A percentile compares a stretch with the other conserved stretches of the same genome.
Evolutionary conservation across 1,140 invertebrate genomes (phyloP).

Genomic region (Littorina saxatilis): DNA sequence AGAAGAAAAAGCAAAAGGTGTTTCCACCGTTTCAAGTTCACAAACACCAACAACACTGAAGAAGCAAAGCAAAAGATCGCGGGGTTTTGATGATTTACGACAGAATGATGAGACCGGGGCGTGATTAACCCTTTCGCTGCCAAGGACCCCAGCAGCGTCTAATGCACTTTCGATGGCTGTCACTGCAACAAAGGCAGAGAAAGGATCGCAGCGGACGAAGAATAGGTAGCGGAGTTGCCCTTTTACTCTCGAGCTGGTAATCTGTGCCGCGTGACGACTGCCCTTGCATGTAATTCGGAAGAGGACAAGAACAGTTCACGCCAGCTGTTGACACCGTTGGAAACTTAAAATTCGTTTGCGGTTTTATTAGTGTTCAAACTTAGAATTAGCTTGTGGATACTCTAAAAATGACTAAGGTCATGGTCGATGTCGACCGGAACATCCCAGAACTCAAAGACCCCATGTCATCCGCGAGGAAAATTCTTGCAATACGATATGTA

Average conservation of each 20-base stretch:
- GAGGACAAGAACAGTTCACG: neutral
- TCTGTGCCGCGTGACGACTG: neutral
- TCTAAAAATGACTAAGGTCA: too few relatives aligned
- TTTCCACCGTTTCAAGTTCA: too few relatives aligned
- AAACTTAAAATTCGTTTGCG: too few relatives aligned
- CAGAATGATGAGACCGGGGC: constrained; percentile 12
- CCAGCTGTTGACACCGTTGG: constrained; percentile 8
- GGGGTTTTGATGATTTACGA: constrained; percentile 5
- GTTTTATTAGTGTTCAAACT: too few relatives aligned
- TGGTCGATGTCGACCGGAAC: too few relatives aligned
- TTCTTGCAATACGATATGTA: too few relatives aligned
- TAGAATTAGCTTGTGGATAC: too few relatives aligned
- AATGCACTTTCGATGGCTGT: constrained; percentile 34
- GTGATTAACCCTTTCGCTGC: neutral
- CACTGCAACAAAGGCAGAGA: constrained; percentile 13
- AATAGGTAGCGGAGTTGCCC: constrained; percentile 26
- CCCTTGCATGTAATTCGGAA: constrained; percentile 27
- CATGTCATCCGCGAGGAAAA: too few relatives aligned
- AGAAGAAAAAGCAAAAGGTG: too few relatives aligned
- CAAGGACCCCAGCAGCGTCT: neutral
- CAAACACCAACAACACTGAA: too few relatives aligned
- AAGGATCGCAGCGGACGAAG: neutral
- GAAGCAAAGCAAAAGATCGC: neutral
- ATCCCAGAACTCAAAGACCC: too few relatives aligned
- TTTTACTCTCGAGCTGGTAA: neutral